Evolutionary conservation across 2,888 invertebrate genomes (phyloP), one percentile per base, ranked within the genome.

Genomic region (Agrypnus murinus): DNA sequence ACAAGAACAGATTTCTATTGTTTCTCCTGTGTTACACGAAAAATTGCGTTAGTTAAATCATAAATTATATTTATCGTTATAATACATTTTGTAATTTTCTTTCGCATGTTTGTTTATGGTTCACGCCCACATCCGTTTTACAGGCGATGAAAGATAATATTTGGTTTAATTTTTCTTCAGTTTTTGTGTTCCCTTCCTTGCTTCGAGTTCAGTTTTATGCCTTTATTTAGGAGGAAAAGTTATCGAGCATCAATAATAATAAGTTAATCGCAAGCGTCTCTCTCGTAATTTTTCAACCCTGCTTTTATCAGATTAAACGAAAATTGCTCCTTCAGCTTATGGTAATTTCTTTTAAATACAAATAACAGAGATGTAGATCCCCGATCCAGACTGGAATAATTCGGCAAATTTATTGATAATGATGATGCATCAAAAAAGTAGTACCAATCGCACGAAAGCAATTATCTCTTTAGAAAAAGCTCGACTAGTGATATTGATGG

Each of bases 111-210:
- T 68, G 68, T 68, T 67, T 62, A 60, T 68, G 68, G 68, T 62
- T 31, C 38, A 62, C 68, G 62, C 68, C 68, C 36, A 62, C 46
- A 62, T 68, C 60, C 68, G 68, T 45, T 50, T 58, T 32, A 55
- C 60, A 68, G 62, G 53, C 68, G 68, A 68, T 68, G 68, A 68
- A 68, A 69, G 69, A 65, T 69, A 69, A 65, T 64, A 64, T 62
- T 68, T 40, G 64, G 50, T 53, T 64, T 58, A 69, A 65, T 69
- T 65, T 69, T 59, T 58, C 36, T 69, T 63, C 9, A 36, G 40
- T 48, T 53, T 43, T 53, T 25, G 17, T 32, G 12, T 55, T 64
- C 32, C 17, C 32, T 40, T 25, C 43, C 19, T 25, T n/a, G 17
- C 8, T 46, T 46, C 8, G 40, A 12, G 12, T 17, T 9, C n/a